Conservation (phyloP, 2,113 vertebrate genomes). For the Empidonax traillii region DNA sequence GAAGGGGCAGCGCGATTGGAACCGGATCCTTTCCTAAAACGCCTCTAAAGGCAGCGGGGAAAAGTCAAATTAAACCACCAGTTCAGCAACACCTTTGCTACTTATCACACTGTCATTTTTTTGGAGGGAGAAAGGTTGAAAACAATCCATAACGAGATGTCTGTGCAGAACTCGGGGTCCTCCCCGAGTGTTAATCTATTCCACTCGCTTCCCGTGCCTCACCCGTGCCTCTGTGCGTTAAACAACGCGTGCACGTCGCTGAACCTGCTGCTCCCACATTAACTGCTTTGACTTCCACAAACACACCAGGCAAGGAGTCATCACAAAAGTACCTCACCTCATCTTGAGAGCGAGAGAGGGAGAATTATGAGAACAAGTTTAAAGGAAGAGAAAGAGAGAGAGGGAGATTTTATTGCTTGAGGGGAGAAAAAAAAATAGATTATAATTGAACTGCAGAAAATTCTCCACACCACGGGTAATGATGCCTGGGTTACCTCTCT, state of each 20-base stretch:
- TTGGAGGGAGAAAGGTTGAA: background rate
- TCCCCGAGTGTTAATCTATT: background rate
- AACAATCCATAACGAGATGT: background rate
- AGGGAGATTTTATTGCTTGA: conserved; percentile 38
- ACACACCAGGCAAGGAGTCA: background rate
- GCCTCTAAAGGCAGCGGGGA: background rate
- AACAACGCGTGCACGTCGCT: background rate
- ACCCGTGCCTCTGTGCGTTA: background rate
- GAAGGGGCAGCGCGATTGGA: background rate
- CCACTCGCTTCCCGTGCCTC: background rate
- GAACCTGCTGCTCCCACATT: background rate
- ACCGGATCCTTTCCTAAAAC: background rate
- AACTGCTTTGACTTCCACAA: background rate
- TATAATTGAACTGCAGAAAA: conserved; percentile 66
- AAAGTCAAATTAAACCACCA: conserved; percentile 8
- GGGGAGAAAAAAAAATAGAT: conserved; percentile 7
- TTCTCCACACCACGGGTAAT: conserved; percentile 39
- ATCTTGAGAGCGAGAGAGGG: background rate
- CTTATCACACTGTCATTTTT: background rate
- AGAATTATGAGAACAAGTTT: conserved; percentile 19
- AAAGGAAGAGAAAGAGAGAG: background rate
- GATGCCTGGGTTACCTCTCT: conserved; percentile 64
- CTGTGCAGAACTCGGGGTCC: background rate
- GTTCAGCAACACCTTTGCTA: background rate
- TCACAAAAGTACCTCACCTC: background rate